phyloP scores from a whole-genome alignment of 2,888 invertebrate genomes.

The Seladonia tumulorum region DNA sequence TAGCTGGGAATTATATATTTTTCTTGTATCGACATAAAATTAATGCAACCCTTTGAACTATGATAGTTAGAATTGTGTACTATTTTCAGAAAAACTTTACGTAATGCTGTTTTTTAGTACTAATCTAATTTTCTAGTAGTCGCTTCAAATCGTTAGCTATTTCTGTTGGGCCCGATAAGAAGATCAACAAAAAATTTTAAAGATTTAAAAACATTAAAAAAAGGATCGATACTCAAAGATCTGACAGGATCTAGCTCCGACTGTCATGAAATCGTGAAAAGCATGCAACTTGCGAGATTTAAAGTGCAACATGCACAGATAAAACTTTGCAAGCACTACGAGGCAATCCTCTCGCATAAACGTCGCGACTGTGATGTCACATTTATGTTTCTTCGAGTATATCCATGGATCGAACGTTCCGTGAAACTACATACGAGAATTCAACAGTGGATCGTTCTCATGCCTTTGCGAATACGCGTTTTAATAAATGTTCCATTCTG shows the following conservation, averaged over 20 bases:
- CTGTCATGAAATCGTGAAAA: background rate
- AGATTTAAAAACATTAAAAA: background rate
- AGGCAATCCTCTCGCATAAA: background rate
- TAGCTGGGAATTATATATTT: no score
- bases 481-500: background rate
- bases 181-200: no score
- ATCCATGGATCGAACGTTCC: background rate
- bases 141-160: background rate
- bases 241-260: background rate
- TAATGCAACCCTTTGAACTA: no score
- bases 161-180: no score
- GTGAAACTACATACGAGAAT: background rate
- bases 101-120: background rate
- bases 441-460: background rate
- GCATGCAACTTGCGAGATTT: background rate
- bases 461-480: background rate
- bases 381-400: background rate
- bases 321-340: background rate
- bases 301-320: background rate
- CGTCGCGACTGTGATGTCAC: background rate
- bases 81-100: no score
- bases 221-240: background rate
- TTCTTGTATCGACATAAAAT: no score
- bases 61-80: no score
- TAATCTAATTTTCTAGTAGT: background rate